These are phyloP conservation scores for Tolmerus cingulatus DNA, from an alignment of 2,888 invertebrate genomes.

Conservation along the genomic window DNA sequence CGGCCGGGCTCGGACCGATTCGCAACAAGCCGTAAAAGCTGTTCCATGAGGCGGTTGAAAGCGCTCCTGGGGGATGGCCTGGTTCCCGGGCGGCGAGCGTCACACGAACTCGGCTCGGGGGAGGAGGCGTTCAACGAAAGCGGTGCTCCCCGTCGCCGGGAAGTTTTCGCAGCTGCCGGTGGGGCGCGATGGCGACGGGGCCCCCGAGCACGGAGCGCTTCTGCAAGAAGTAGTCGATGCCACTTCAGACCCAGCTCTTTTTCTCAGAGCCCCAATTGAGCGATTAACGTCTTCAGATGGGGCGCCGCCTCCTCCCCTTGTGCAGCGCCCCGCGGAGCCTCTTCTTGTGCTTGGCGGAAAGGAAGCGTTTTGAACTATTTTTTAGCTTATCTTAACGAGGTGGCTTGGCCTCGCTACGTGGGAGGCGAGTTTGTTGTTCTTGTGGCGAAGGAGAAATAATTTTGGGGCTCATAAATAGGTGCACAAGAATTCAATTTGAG, in stretches of 20 bases:
- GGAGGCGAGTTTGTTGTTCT: not conserved
- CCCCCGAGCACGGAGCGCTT: not conserved
- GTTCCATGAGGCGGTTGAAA: not conserved
- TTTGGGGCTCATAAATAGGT: not conserved
- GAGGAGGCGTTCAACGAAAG: not conserved
- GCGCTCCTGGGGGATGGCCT: not conserved
- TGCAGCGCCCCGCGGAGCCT: not conserved
- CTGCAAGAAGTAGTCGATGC: not conserved
- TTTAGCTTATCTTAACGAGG: not conserved
- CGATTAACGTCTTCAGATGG: not conserved
- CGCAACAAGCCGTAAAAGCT: not conserved
- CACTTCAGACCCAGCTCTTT: not conserved
- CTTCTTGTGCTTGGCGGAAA: not conserved
- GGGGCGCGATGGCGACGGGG: not conserved
- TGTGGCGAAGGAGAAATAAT: not conserved
- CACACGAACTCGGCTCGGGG: not conserved
- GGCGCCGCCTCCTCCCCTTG: not conserved
- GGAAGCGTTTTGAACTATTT: not conserved
- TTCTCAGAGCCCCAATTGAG: not conserved
- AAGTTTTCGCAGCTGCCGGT: not conserved
- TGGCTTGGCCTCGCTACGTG: not conserved
- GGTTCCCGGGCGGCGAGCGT: not conserved
- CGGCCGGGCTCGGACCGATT: not conserved
- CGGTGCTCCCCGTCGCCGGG: not conserved
- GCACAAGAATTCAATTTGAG: not conserved